Evolutionary conservation across 2,797 vertebrate genomes (phyloP).

Genomic region (Salarias fasciatus): DNA sequence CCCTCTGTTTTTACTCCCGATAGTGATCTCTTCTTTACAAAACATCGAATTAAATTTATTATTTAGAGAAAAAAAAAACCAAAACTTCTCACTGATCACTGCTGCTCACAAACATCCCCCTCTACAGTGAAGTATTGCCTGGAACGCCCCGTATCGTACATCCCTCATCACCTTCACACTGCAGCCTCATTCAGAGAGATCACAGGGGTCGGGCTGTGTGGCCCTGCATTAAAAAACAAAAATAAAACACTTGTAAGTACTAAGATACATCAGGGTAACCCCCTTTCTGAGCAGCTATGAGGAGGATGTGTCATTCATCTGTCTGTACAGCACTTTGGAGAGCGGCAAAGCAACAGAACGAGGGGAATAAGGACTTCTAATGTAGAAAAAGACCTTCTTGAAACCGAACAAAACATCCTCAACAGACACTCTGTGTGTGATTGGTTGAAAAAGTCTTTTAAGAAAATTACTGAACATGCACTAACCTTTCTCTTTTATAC

Average conservation of each 20-base stretch:
- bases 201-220: not conserved
- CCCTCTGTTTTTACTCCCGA: conserved; percentile 43
- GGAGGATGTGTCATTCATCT: conserved; percentile 70
- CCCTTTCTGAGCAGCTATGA: conserved; percentile 68
- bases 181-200: no score
- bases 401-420: conserved; percentile 31
- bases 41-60: conserved; percentile 71
- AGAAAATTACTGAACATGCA: conserved; percentile 84
- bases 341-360: conserved; percentile 49
- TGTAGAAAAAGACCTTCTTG: conserved; percentile 18
- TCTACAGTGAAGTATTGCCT: conserved; percentile 3
- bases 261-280: conserved; percentile 66
- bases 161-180: no score
- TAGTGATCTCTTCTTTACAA: conserved; percentile 69
- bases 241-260: conserved; percentile 44
- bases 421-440: conserved; percentile 47
- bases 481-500: conserved; percentile 67
- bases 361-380: conserved; percentile 25
- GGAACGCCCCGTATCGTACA: conserved; percentile 11
- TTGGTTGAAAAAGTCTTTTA: conserved; percentile 68
- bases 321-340: conserved; percentile 75
- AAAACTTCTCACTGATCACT: conserved; percentile 3
- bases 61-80: conserved; percentile 29
- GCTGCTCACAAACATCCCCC: conserved; percentile 3
- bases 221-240: conserved; percentile 25